A percentile compares a stretch with the other conserved stretches of the same genome.
Conservation (phyloP, 1,140 invertebrate species). For the Drosophila takahashii region DNA sequence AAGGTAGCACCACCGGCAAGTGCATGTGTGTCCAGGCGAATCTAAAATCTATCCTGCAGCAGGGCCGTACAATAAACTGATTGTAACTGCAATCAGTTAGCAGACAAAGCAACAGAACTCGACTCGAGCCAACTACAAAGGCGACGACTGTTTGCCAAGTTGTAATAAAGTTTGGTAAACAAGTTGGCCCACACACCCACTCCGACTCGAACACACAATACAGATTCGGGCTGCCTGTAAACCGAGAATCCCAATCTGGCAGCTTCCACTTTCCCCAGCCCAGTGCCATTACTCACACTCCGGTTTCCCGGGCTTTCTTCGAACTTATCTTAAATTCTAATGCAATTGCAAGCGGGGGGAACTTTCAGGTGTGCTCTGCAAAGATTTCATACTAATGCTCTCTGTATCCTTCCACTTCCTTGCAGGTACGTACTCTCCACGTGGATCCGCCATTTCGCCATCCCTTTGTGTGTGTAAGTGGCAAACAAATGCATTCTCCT, state of each 20-base stretch:
- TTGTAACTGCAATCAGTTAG: conserved; percentile 74
- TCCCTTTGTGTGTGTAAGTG: conserved; percentile 47
- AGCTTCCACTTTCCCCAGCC: conserved; percentile 9
- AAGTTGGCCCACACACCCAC: conserved; percentile 48
- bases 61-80: conserved; percentile 66
- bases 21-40: conserved; percentile 22
- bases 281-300: conserved; percentile 17
- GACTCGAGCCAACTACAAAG: conserved; percentile 61
- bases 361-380: conserved; percentile 38
- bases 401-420: conserved; percentile 50
- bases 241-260: conserved; percentile 30
- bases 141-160: conserved; percentile 80
- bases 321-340: conserved; percentile 83
- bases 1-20: conserved; percentile 15
- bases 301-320: background rate
- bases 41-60: conserved; percentile 43
- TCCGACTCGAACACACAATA: conserved; percentile 17
- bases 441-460: conserved; percentile 68
- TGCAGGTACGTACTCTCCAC: conserved; percentile 58
- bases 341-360: conserved; percentile 54
- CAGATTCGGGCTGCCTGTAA: conserved; percentile 18
- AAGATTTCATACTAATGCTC: conserved; percentile 68
- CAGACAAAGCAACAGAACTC: conserved; percentile 41
- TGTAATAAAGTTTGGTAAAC: conserved; percentile 83
- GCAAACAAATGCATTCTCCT: conserved; percentile 71